A percentile compares a stretch with the other conserved stretches of the same genome.
Conservation (phyloP, 1,140 invertebrate genomes). For the Macrocentrus cingulum region DNA sequence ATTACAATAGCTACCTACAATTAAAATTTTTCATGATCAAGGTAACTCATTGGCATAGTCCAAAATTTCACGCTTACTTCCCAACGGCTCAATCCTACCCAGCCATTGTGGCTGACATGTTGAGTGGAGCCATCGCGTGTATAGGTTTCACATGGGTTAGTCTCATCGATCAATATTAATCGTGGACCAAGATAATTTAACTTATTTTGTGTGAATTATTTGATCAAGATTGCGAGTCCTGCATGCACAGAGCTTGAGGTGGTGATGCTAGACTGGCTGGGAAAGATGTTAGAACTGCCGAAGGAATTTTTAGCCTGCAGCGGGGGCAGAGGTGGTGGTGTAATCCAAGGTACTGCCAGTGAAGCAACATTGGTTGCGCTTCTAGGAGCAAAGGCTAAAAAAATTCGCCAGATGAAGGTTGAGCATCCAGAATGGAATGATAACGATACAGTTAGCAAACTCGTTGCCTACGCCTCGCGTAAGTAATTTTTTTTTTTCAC, state of each 20-base stretch:
- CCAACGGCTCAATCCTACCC: constrained; percentile 96
- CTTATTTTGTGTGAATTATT: too few relatives aligned
- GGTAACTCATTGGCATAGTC: constrained; percentile 97
- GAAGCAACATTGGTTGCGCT: constrained; percentile 86
- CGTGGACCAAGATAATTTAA: too few relatives aligned
- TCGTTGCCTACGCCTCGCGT: constrained; percentile 85
- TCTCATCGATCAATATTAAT: constrained; percentile 23
- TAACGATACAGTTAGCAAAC: constrained; percentile 79
- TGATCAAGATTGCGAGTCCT: constrained; percentile 83
- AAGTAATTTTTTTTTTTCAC: constrained; percentile 42
- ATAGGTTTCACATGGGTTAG: constrained; percentile 85
- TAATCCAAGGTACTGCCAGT: constrained; percentile 89
- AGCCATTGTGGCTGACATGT: constrained; percentile 91
- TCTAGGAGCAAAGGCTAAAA: constrained; percentile 83
- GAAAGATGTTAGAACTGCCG: constrained; percentile 90
- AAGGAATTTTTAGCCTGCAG: constrained; percentile 81
- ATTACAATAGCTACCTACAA: too few relatives aligned
- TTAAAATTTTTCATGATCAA: constrained; percentile 34
- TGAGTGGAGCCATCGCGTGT: constrained; percentile 90
- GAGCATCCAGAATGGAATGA: constrained; percentile 78
- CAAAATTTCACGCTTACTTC: constrained; percentile 97
- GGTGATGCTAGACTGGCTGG: constrained; percentile 96
- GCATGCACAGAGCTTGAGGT: constrained; percentile 98
- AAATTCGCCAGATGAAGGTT: constrained; percentile 70
- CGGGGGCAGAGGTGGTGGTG: constrained; percentile 84